These are phyloP conservation scores for Phylloscopus collybita DNA, from an alignment of 2,797 vertebrate species.

Conservation along the genomic window DNA sequence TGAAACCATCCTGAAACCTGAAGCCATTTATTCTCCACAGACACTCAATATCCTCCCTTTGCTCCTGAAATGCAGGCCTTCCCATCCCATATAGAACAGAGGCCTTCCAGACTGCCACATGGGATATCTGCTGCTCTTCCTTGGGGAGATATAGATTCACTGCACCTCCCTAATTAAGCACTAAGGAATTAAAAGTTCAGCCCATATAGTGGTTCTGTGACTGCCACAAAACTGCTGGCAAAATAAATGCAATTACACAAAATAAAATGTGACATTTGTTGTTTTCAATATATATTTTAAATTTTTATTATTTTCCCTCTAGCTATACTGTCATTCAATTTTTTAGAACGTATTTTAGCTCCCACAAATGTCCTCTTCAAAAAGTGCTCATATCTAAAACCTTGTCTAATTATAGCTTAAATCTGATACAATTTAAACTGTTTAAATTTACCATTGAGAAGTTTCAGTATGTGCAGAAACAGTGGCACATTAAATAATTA, in stretches of 20 bases:
- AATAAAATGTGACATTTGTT: background rate
- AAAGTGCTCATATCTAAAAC: background rate
- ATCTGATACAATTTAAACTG: background rate
- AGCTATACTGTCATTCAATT: background rate
- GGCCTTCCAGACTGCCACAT: accelerated
- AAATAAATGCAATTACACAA: background rate
- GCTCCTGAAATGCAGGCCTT: background rate
- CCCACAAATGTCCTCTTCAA: background rate
- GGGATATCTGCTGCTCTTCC: background rate
- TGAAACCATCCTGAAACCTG: background rate
- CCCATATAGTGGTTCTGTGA: background rate
- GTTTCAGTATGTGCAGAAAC: background rate
- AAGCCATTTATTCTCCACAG: background rate
- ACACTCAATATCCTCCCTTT: background rate
- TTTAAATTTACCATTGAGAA: background rate
- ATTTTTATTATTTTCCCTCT: background rate
- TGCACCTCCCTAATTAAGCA: background rate
- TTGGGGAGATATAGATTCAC: background rate
- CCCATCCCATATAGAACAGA: background rate
- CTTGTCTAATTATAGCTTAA: background rate
- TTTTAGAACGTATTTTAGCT: background rate
- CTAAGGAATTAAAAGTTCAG: background rate
- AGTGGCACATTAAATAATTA: background rate
- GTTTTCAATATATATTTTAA: background rate
- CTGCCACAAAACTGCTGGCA: background rate